Evolutionary conservation across 2,113 vertebrate species (phyloP).

Genomic region (Paralichthys olivaceus): DNA sequence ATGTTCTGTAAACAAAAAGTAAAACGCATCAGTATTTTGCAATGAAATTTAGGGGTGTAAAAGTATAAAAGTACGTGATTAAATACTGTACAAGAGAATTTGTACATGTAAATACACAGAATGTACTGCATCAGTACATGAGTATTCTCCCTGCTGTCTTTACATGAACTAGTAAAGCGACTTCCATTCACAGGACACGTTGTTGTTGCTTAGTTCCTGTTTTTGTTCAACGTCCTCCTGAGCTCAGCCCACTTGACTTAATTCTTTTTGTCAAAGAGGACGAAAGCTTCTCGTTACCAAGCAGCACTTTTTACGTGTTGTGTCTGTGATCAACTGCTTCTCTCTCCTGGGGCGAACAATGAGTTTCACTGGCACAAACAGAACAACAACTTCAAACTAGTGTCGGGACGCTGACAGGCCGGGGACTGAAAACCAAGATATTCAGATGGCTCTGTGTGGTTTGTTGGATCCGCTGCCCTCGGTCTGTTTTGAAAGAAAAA

Average conservation of each 20-base stretch:
- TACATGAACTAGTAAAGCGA: no score
- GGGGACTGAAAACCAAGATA: no score
- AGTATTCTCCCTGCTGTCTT: no score
- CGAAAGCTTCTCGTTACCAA: constrained; percentile 57
- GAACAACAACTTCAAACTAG: not conserved
- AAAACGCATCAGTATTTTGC: no score
- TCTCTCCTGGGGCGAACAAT: not conserved
- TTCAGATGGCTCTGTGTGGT: constrained; percentile 48
- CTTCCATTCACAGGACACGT: not conserved
- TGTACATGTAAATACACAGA: no score
- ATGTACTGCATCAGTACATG: no score
- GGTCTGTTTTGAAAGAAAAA: constrained; percentile 68
- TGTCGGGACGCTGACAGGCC: not conserved
- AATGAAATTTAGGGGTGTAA: no score
- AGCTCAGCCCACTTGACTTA: constrained; percentile 21
- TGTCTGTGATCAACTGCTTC: not conserved
- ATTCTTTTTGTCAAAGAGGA: constrained; percentile 40
- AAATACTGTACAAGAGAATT: no score
- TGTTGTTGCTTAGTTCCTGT: constrained; percentile 56
- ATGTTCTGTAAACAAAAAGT: no score
- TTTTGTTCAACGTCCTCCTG: constrained; percentile 32
- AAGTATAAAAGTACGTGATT: no score
- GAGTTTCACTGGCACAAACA: not conserved
- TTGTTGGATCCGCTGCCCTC: not conserved
- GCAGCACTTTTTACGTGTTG: constrained; percentile 58